Evolutionary conservation across 2,888 invertebrate species (phyloP).

Genomic region (Ophion ellenae): DNA sequence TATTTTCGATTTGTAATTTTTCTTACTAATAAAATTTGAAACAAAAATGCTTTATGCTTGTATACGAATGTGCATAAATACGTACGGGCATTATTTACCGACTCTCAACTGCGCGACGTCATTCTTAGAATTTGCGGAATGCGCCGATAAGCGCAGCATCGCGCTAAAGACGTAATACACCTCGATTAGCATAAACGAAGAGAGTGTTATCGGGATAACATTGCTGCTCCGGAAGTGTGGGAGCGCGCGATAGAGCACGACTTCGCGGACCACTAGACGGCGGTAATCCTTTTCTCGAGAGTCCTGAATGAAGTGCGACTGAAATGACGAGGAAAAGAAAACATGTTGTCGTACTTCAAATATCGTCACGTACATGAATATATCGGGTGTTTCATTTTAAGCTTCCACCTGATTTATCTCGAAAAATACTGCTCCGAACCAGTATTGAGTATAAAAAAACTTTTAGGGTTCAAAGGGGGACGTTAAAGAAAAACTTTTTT

Average conservation of each 20-base stretch:
- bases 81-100: background rate
- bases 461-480: no score
- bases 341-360: background rate
- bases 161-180: background rate
- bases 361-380: background rate
- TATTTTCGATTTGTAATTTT: no score
- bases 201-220: conserved; percentile 1
- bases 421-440: no score
- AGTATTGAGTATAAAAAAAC: no score
- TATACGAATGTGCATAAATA: background rate
- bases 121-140: background rate
- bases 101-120: background rate
- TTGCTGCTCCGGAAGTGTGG: background rate
- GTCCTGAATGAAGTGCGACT: background rate
- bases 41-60: background rate
- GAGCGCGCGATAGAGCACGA: conserved; percentile 19
- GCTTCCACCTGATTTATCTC: no score
- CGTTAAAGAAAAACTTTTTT: no score
- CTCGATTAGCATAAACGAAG: background rate
- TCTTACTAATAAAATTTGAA: no score
- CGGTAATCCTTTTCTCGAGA: background rate
- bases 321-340: background rate
- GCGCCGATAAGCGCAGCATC: conserved; percentile 4
- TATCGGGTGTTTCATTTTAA: background rate
- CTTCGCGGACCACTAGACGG: background rate